Conservation (phyloP, 1,140 invertebrate species). For the Pseudoatta argentina region DNA sequence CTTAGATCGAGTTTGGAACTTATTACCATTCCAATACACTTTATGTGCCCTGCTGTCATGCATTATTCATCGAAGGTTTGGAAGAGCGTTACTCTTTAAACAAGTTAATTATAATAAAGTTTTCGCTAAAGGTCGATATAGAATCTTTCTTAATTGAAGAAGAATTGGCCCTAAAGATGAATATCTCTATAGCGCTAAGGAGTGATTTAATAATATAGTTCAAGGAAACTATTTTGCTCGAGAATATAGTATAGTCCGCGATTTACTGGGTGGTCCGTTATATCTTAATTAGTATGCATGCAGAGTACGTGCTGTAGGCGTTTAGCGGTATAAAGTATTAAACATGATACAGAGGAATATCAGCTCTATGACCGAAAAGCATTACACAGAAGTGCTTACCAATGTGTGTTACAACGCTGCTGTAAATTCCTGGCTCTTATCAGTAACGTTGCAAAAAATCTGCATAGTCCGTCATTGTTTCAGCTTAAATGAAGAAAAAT, state of each 20-base stretch:
- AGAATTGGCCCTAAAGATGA: neutral
- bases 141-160: slow-evolving; percentile 6
- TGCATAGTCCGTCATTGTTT: slow-evolving; percentile 52
- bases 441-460: slow-evolving; percentile 56
- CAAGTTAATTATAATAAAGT: slow-evolving; percentile 1
- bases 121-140: neutral
- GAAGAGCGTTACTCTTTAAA: neutral
- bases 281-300: slow-evolving; percentile 53
- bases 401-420: slow-evolving; percentile 37
- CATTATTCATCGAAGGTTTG: slow-evolving; percentile 52
- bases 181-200: neutral
- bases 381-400: slow-evolving; percentile 9
- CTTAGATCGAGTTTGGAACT: slow-evolving; percentile 53
- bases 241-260: neutral
- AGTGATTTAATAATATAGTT: slow-evolving; percentile 24
- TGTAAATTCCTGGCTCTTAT: slow-evolving; percentile 52
- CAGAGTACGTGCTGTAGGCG: slow-evolving; percentile 25
- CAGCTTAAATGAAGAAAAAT: slow-evolving; percentile 65
- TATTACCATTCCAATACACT: slow-evolving; percentile 35
- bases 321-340: slow-evolving; percentile 56
- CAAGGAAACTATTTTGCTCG: slow-evolving; percentile 19
- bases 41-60: neutral
- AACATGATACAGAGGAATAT: slow-evolving; percentile 25
- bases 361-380: slow-evolving; percentile 34
- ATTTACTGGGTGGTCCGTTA: slow-evolving; percentile 40